Conservation (phyloP, 2,888 invertebrate genomes). For the Antitype chi region DNA sequence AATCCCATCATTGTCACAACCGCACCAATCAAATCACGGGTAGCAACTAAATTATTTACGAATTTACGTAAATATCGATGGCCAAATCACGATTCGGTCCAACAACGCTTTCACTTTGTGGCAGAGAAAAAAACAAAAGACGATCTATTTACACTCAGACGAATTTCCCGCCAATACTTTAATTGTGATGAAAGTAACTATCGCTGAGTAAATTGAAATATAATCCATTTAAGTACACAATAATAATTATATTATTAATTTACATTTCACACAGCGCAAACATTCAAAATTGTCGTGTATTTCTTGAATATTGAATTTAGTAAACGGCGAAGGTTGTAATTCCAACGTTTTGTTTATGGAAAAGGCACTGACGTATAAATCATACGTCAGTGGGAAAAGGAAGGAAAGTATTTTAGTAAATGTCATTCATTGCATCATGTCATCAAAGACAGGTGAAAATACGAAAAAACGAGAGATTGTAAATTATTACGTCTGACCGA, state of each 20-base stretch:
- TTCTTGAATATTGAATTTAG: slow-evolving; percentile 10
- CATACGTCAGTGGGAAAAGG: too few species aligned
- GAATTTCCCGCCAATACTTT: slow-evolving; percentile 69
- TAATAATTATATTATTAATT: slow-evolving; percentile 25
- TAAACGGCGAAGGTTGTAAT: slow-evolving; percentile 37
- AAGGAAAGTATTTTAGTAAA: slow-evolving; percentile 28
- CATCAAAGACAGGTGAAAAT: slow-evolving; percentile 48
- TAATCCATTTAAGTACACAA: slow-evolving; percentile 5
- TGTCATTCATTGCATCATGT: slow-evolving; percentile 3
- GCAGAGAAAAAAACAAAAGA: slow-evolving; percentile 70
- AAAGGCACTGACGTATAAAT: too few species aligned
- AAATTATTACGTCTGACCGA: slow-evolving; percentile 47
- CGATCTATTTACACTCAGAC: slow-evolving; percentile 68
- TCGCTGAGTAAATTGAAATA: slow-evolving; percentile 14
- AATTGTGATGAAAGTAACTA: slow-evolving; percentile 5
- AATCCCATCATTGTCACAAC: slow-evolving; percentile 87
- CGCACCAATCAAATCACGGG: slow-evolving; percentile 63
- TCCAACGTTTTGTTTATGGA: slow-evolving; percentile 55
- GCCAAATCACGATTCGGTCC: slow-evolving; percentile 65
- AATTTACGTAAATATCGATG: slow-evolving; percentile 62
- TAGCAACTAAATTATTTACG: slow-evolving; percentile 60
- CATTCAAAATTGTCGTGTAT: slow-evolving; percentile 45
- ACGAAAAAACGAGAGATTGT: slow-evolving; percentile 50
- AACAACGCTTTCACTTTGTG: slow-evolving; percentile 68
- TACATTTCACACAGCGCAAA: slow-evolving; percentile 66